Evolutionary conservation across 2,113 vertebrate species (phyloP), one percentile per base, ranked within the genome.

Genomic region (Poeciliopsis turrubarensis): DNA sequence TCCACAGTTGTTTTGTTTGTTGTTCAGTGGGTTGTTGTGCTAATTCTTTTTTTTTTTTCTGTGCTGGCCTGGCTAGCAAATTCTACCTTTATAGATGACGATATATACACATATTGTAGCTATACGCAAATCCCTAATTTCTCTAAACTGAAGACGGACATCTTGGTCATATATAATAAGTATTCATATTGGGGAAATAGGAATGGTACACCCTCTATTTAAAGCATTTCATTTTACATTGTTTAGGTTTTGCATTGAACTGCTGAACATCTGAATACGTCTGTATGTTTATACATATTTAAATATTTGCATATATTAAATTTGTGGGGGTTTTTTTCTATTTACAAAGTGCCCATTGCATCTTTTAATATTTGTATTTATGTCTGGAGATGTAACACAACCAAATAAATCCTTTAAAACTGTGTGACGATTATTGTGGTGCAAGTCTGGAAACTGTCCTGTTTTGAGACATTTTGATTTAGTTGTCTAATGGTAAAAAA

Each of bases 221-320:
- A 5, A 68, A 83, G 82, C 54, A 63, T 54, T 81, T 86, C 25
- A 77, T 80, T 83, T 86, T 69, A 71, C 34, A 78, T 80, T 5
- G 30, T 79, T 87, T 83, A 60, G 72, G 60, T 84, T 87, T 85
- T 84, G 72, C 91, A 86, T 91, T 87, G 73, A 91, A 91, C 90
- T 94, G 87, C 92, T 92, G 87, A 91, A 86, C 81, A 87, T 79
- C 81, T 93, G 85, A 81, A 89, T 89, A 87, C 78, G 75, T 82
- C 72, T 91, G 87, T 93, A 83, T 83, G 84, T 81, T 88, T 85
- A 86, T 82, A 86, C 82, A 89, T 87, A 91, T 93, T 89, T 91
- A 86, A 90, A 91, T 89, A 89, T 92, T 82, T 84, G 78, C 93
- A 72, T 90, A 92, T 87, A 92, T 91, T 89, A 91, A 86, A 92